phyloP scores from a whole-genome alignment of 2,888 invertebrate species.

The Stenotaenia linearis region DNA sequence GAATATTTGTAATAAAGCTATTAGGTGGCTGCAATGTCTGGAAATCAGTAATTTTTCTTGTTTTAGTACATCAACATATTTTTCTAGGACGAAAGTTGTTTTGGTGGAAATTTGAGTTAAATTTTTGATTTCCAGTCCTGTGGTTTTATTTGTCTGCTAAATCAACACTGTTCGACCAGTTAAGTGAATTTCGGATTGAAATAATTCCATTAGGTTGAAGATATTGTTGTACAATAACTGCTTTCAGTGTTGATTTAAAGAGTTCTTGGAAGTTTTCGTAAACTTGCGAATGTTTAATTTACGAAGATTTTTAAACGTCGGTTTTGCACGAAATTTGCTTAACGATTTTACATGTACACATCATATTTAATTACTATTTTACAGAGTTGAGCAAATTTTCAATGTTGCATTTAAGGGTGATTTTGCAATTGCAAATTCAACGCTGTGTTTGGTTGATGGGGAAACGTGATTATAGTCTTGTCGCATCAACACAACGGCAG shows the following conservation, averaged over 20 bases:
- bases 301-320: neutral
- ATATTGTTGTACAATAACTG: neutral
- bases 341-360: too few species aligned
- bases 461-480: neutral
- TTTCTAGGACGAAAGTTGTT: neutral
- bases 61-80: neutral
- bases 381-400: neutral
- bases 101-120: neutral
- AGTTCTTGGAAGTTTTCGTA: neutral
- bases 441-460: neutral
- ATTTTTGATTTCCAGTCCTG: neutral
- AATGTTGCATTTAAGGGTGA: neutral
- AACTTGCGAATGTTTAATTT: neutral
- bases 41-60: neutral
- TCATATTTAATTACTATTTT: too few species aligned
- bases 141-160: neutral
- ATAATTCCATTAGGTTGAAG: neutral
- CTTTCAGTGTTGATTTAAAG: neutral
- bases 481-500: neutral
- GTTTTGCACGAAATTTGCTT: too few species aligned
- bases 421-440: neutral
- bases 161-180: neutral
- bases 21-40: neutral
- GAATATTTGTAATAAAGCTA: neutral
- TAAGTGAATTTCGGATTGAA: neutral